Evolutionary conservation across 1,140 invertebrate genomes (phyloP), one percentile per base, ranked within the genome.

Genomic region (Eubasilissa regina): DNA sequence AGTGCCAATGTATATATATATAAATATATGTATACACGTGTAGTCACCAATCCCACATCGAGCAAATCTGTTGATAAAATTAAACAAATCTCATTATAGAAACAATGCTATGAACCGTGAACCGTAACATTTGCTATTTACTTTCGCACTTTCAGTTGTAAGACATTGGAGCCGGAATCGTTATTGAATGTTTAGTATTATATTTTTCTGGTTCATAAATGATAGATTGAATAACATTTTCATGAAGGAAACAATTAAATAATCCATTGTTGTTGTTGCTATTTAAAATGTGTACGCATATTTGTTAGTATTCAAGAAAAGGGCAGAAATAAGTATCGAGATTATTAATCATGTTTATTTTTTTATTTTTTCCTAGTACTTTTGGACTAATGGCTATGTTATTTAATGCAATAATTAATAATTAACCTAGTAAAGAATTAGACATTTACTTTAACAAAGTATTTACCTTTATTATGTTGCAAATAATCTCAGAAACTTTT

Each of bases 201-300:
- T 62, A 70, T 48, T 21, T 19, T 19, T n/a, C 44, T 15, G 25
- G 19, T 21, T 35, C 58, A 11, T 48, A 70, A 45, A 45, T 68
- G 12, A 15, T 78, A 79, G 51, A 68, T 80, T 11, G 45, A 35
- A 12, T 78, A 79, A 79, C 43, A 35, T 68, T 45, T 55, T 35
- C 70, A 73, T 73, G 70, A 55, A 73, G 25, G 48, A 53, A 53
- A 75, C 17, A 55, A 72, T 78, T 45, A 70, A 77, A 64, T 80
- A 83, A 80, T 72, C 76, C 73, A 77, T 83, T 83, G 78, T 82
- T 82, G 81, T 83, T 83, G 81, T 83, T 83, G 81, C 81, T 80
- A 83, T 83, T 75, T 78, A 80, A 83, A 80, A 83, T 72, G 77
- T 83, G 81, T 83, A 80, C 75, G 55, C 79, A 78, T 70, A 80